Evolutionary conservation across 2,888 invertebrate species (phyloP).

Genomic region (Macrosoma leucophasiata): DNA sequence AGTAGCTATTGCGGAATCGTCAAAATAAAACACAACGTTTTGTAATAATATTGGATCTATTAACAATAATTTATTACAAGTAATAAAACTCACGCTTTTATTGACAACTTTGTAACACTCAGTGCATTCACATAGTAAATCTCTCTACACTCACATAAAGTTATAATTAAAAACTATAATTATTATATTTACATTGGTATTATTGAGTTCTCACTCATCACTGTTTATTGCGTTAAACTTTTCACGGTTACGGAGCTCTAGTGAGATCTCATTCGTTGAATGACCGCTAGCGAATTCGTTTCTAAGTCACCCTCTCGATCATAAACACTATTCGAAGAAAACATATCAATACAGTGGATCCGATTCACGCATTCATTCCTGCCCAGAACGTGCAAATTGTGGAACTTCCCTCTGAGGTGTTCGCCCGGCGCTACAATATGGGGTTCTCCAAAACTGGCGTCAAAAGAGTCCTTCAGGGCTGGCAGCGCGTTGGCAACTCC

Average conservation of each 20-base stretch:
- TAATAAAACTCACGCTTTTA: constrained; percentile 61
- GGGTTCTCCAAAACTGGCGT: no score
- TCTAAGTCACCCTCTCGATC: no score
- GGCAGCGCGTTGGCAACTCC: no score
- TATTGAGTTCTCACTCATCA: constrained; percentile 28
- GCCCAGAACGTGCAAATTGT: no score
- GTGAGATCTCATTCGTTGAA: constrained; percentile 23
- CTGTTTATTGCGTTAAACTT: constrained; percentile 29
- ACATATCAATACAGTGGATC: no score
- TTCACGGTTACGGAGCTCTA: constrained; percentile 4
- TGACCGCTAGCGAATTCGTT: no score
- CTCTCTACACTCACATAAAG: constrained; percentile 38
- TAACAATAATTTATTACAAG: constrained; percentile 72
- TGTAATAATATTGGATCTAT: constrained; percentile 69
- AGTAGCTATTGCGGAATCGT: no score
- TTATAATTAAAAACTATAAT: constrained; percentile 43
- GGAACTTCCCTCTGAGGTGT: no score
- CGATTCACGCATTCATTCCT: no score
- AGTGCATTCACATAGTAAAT: constrained; percentile 41
- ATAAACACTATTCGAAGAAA: no score
- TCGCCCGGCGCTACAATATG: no score
- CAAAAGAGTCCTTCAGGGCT: no score
- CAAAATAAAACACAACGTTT: constrained; percentile 34
- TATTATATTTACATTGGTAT: constrained; percentile 58
- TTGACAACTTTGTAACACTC: constrained; percentile 51